A percentile compares a stretch with the other conserved stretches of the same genome.
These are phyloP conservation scores for Euglossa dilemma DNA, from an alignment of 1,140 invertebrate genomes.

Conservation along the genomic window DNA sequence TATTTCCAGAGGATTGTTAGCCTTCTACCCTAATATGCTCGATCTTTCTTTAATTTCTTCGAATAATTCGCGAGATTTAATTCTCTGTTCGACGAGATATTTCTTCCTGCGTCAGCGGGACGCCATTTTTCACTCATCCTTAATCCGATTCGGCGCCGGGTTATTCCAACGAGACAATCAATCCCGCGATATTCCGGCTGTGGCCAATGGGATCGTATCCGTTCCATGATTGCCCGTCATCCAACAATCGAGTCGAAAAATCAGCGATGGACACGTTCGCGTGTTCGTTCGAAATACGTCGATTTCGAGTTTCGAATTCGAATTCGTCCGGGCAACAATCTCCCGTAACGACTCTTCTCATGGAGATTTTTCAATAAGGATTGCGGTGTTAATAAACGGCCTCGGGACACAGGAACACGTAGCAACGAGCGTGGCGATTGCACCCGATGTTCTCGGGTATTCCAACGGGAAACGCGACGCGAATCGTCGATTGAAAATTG, in stretches of 20 bases:
- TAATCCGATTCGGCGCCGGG: not conserved
- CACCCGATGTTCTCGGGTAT: not conserved
- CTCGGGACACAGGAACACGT: not conserved
- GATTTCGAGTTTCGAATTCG: not conserved
- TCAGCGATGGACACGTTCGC: not conserved
- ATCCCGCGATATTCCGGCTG: not conserved
- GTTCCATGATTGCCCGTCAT: not conserved
- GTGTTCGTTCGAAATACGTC: no score
- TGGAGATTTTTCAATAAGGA: slow-evolving; percentile 27
- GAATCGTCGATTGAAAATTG: slow-evolving; percentile 35
- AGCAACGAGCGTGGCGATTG: not conserved
- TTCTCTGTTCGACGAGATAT: no score
- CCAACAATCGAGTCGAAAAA: not conserved
- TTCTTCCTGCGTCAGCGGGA: no score
- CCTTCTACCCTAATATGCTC: no score
- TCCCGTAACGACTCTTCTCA: not conserved
- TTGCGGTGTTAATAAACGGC: slow-evolving; percentile 34
- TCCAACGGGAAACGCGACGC: slow-evolving; percentile 21
- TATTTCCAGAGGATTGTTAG: no score
- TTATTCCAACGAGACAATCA: slow-evolving; percentile 11
- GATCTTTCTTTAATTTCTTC: no score
- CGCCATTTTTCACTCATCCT: not conserved
- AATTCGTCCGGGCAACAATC: slow-evolving; percentile 1
- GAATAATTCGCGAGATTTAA: no score
- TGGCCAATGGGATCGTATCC: not conserved